Percentiles rank a stretch among this genome's conserved stretches.
Evolutionary conservation across 2,888 invertebrate species (phyloP).

Genomic region (Melinaea menophilus): DNA sequence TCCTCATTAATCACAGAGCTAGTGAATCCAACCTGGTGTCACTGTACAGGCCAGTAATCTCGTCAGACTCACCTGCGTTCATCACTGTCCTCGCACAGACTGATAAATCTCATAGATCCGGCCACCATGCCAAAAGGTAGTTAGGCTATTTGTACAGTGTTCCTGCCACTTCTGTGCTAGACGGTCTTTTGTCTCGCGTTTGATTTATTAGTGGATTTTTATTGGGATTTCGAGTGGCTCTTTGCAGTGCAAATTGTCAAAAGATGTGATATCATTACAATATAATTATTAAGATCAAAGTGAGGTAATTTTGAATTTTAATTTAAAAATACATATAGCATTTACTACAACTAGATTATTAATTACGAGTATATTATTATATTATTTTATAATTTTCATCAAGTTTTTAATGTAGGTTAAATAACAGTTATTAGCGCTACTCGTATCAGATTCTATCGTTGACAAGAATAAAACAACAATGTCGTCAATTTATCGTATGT

Average conservation of each 20-base stretch:
- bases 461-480: background rate
- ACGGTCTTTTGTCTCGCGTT: slow-evolving; percentile 14
- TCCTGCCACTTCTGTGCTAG: slow-evolving; percentile 15
- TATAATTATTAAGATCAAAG: background rate
- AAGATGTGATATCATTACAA: background rate
- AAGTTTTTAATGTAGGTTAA: too few species aligned
- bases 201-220: slow-evolving; percentile 7
- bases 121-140: slow-evolving; percentile 18
- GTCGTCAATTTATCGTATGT: background rate
- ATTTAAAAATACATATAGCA: background rate
- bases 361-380: too few species aligned
- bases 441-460: too few species aligned
- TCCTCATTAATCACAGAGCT: background rate
- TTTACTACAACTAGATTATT: too few species aligned
- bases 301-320: background rate
- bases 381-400: too few species aligned
- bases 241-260: background rate
- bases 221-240: background rate
- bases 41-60: slow-evolving; percentile 13
- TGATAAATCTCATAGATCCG: slow-evolving; percentile 43
- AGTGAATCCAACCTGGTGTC: slow-evolving; percentile 6
- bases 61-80: slow-evolving; percentile 30
- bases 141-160: slow-evolving; percentile 22
- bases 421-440: too few species aligned
- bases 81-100: slow-evolving; percentile 51